Conservation (phyloP, 2,888 invertebrate genomes). For the Lasioglossum zephyrum region DNA sequence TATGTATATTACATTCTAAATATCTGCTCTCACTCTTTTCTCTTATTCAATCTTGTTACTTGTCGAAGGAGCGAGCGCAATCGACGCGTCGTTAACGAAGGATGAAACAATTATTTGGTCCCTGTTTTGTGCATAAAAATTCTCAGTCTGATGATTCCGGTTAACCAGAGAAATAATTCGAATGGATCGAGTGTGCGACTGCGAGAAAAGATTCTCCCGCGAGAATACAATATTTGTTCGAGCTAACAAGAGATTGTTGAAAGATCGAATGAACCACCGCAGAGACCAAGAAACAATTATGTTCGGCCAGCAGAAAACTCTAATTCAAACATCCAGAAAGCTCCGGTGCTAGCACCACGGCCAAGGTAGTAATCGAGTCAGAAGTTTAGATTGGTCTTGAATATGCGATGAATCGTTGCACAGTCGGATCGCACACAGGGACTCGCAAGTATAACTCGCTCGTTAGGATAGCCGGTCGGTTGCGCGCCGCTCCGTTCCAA, state of each 20-base stretch:
- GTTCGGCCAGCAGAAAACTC: neutral
- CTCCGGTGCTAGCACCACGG: neutral
- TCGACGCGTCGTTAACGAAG: constrained; percentile 13
- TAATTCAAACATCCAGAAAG: neutral
- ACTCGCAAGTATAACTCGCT: neutral
- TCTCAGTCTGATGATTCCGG: no score
- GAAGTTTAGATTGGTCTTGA: constrained; percentile 1
- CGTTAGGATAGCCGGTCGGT: constrained; percentile 37
- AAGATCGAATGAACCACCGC: neutral
- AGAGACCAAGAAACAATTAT: neutral
- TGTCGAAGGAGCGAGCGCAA: constrained; percentile 69
- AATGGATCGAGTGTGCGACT: no score
- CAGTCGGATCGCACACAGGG: neutral
- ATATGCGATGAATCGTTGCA: constrained; percentile 2
- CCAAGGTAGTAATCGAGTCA: neutral
- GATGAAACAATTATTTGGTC: no score
- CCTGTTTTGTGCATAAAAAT: no score
- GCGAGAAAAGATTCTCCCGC: no score
- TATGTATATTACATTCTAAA: constrained; percentile 36
- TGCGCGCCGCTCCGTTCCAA: constrained; percentile 68
- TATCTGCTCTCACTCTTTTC: constrained; percentile 43
- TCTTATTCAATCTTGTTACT: constrained; percentile 49
- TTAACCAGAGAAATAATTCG: no score
- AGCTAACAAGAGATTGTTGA: neutral
- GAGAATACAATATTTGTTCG: neutral